These are phyloP conservation scores for Chymomyza caudatula DNA, from an alignment of 2,888 invertebrate genomes.

Conservation along the genomic window DNA sequence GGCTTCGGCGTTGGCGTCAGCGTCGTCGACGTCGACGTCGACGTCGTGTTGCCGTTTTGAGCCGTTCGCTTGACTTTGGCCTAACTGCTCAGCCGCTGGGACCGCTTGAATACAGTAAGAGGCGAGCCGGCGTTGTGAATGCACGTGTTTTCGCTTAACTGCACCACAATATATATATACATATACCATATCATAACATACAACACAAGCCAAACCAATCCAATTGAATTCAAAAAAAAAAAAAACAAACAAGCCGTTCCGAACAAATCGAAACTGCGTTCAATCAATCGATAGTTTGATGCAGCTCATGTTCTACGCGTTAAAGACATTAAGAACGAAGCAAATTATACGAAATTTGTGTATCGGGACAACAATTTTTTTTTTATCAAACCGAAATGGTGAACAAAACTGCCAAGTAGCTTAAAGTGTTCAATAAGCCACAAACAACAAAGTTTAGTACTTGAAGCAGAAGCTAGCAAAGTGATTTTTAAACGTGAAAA, in stretches of 20 bases:
- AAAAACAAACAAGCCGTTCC: background rate
- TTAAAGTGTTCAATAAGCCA: background rate
- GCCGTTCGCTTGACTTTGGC: slow-evolving; percentile 65
- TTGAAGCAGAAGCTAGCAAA: slow-evolving; percentile 1
- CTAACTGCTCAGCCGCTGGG: slow-evolving; percentile 75
- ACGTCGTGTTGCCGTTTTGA: slow-evolving; percentile 24
- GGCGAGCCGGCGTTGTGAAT: slow-evolving; percentile 77
- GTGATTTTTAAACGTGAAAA: slow-evolving; percentile 11
- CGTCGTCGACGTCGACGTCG: slow-evolving; percentile 24
- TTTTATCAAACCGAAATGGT: no score
- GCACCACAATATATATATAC: slow-evolving; percentile 34
- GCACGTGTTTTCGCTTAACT: slow-evolving; percentile 77
- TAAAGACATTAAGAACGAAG: no score
- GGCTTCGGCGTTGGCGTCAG: slow-evolving; percentile 5
- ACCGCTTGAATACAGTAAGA: slow-evolving; percentile 78
- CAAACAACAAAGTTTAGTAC: background rate
- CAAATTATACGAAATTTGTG: background rate
- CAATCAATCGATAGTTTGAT: background rate
- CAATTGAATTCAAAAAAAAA: slow-evolving; percentile 18
- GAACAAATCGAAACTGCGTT: background rate
- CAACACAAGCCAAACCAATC: slow-evolving; percentile 21
- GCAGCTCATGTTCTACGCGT: background rate
- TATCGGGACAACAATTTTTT: background rate
- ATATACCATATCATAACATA: slow-evolving; percentile 27
- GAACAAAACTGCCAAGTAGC: background rate